Conservation (phyloP, 2,888 invertebrate genomes). For the Cataglyphis rosenhaueri region DNA sequence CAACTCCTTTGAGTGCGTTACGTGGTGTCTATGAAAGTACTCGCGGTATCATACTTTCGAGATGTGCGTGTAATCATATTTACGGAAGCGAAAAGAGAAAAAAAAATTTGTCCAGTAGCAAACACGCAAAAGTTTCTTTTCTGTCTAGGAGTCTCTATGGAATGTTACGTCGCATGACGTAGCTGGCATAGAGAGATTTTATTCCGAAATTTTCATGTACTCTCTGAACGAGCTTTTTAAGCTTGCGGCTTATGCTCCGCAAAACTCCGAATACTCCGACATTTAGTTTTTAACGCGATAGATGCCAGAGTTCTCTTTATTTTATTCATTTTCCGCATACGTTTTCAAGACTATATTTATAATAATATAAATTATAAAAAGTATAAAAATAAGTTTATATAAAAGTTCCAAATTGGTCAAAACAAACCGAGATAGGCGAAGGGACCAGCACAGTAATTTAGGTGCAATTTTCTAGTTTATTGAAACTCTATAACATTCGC, state of each 20-base stretch:
- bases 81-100: constrained; percentile 56
- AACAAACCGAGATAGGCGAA: too few species aligned
- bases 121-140: constrained; percentile 74
- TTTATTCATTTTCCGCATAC: constrained; percentile 17
- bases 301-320: constrained; percentile 1
- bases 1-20: constrained; percentile 59
- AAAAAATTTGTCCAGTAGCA: constrained; percentile 69
- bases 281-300: constrained; percentile 42
- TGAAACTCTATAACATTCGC: too few species aligned
- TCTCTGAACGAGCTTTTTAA: constrained; percentile 67
- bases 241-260: constrained; percentile 65
- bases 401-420: too few species aligned
- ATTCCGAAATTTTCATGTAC: constrained; percentile 69
- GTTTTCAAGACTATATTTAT: background rate
- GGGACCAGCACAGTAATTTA: too few species aligned
- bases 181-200: constrained; percentile 67
- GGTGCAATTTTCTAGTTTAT: too few species aligned
- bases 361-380: constrained; percentile 10
- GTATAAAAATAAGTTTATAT: background rate
- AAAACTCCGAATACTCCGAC: constrained; percentile 64
- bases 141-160: constrained; percentile 64
- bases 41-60: constrained; percentile 37
- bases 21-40: constrained; percentile 54
- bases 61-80: constrained; percentile 50
- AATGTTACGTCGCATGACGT: constrained; percentile 76